phyloP scores from a whole-genome alignment of 2,113 vertebrate species.

The Atractosteus spatula region DNA sequence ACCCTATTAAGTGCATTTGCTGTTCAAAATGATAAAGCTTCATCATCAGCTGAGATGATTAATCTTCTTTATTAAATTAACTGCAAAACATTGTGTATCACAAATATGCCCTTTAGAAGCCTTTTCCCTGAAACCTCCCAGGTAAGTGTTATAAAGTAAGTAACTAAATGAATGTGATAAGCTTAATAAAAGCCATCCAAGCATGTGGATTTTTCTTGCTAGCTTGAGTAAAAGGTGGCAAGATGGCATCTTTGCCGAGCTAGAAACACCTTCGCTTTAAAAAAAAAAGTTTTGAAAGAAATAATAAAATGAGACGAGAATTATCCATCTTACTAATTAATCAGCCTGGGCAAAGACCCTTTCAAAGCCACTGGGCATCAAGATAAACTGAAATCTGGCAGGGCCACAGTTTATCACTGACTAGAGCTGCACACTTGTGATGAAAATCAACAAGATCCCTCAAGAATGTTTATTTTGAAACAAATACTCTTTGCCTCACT shows the following conservation, averaged over 20 bases:
- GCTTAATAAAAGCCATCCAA: constrained; percentile 61
- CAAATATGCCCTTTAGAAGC: constrained; percentile 33
- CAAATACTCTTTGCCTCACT: too few relatives aligned
- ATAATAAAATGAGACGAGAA: constrained; percentile 64
- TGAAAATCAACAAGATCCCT: too few relatives aligned
- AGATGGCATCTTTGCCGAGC: not conserved
- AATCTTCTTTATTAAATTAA: constrained; percentile 54
- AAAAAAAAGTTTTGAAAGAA: constrained; percentile 5
- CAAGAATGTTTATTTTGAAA: too few relatives aligned
- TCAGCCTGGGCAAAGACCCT: constrained; percentile 33
- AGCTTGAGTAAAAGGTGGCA: not conserved
- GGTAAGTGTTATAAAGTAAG: constrained; percentile 62
- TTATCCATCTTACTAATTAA: constrained; percentile 71
- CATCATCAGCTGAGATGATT: constrained; percentile 45
- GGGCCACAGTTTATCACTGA: not conserved
- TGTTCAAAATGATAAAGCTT: constrained; percentile 48
- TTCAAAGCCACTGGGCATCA: not conserved
- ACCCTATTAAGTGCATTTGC: constrained; percentile 45
- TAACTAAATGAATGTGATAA: constrained; percentile 64
- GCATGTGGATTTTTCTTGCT: constrained; percentile 34
- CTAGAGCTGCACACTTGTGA: too few relatives aligned
- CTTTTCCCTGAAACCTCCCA: constrained; percentile 39
- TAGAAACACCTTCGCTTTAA: not conserved
- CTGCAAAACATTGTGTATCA: constrained; percentile 41
- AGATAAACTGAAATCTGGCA: not conserved